Evolutionary conservation across 2,888 invertebrate genomes (phyloP).

Genomic region (Pseudoips prasinana): DNA sequence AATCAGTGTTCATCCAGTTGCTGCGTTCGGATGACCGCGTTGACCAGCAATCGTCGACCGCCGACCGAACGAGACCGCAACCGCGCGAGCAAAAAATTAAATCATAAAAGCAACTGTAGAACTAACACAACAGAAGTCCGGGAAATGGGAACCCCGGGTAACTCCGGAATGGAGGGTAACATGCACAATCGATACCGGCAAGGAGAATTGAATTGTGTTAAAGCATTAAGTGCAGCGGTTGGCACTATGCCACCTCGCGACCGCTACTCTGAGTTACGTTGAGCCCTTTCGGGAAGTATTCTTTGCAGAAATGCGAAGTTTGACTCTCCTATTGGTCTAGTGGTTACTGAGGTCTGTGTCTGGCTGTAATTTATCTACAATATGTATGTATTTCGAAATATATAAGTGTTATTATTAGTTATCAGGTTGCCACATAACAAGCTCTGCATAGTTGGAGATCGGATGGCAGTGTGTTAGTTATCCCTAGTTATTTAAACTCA

Average conservation of each 20-base stretch:
- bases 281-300: no score
- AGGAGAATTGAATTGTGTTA: constrained; percentile 9
- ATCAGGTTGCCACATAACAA: no score
- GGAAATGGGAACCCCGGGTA: neutral
- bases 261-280: neutral
- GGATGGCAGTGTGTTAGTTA: no score
- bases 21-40: constrained; percentile 2
- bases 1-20: constrained; percentile 6
- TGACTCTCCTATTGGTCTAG: no score
- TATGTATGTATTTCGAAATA: no score
- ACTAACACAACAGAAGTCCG: constrained; percentile 1
- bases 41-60: neutral
- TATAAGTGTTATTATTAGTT: no score
- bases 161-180: no score
- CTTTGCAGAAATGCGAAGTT: no score
- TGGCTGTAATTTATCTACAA: no score
- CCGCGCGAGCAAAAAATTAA: constrained; percentile 3
- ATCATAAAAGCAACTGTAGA: constrained; percentile 8
- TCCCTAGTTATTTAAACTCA: no score
- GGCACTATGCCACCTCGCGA: constrained; percentile 1
- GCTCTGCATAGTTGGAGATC: no score
- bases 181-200: constrained; percentile 5
- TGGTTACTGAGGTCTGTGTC: no score
- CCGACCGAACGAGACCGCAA: neutral
- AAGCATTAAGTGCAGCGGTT: constrained; percentile 1